phyloP scores from a whole-genome alignment of 1,140 invertebrate genomes.

The Tigriopus japonicus region DNA sequence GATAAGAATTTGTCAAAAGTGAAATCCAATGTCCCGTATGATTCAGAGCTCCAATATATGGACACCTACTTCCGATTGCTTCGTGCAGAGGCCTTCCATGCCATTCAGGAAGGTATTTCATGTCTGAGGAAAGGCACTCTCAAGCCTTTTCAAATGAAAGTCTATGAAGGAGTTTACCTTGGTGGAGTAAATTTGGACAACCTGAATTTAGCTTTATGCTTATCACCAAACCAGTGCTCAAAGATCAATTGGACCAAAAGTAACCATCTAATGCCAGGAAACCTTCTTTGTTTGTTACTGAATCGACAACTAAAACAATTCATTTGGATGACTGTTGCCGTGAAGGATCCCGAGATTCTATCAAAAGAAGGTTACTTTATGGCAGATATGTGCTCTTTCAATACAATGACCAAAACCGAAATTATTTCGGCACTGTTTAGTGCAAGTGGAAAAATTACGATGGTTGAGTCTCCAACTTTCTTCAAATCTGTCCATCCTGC shows the following conservation, averaged over 20 bases:
- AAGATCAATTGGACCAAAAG: background rate
- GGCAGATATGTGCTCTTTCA: background rate
- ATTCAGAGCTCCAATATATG: background rate
- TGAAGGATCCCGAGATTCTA: background rate
- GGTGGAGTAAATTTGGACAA: background rate
- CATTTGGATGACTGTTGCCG: background rate
- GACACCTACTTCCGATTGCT: background rate
- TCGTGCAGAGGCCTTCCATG: background rate
- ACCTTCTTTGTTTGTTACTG: background rate
- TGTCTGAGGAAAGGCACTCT: background rate
- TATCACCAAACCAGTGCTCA: background rate
- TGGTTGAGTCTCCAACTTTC: conserved; percentile 31
- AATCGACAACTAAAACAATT: background rate
- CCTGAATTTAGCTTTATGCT: background rate
- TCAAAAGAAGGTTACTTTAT: background rate
- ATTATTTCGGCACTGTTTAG: background rate
- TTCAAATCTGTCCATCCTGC: conserved; percentile 32
- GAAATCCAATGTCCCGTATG: no score
- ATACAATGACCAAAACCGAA: background rate
- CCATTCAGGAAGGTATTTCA: background rate
- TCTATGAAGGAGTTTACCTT: background rate
- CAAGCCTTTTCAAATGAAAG: background rate
- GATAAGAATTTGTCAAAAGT: no score
- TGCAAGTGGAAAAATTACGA: conserved; percentile 13
- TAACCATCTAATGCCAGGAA: background rate